A percentile compares a stretch with the other conserved stretches of the same genome.
Conservation (phyloP, 2,888 invertebrate species). For the Encarsia formosa region DNA sequence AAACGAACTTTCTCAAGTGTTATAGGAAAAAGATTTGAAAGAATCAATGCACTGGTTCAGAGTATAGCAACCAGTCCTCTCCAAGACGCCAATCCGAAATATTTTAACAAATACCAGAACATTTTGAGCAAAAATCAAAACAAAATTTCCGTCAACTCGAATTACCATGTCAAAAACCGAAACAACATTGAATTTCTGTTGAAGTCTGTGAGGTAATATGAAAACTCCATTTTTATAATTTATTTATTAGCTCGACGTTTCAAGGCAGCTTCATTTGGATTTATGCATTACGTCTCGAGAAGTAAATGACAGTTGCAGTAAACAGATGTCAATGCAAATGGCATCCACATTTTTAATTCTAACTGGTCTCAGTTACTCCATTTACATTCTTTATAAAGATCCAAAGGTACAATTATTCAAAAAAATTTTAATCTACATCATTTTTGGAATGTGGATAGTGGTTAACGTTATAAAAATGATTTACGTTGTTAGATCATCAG, state of each 20-base stretch:
- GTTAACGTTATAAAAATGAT: conserved; percentile 2
- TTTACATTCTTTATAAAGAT: conserved; percentile 12
- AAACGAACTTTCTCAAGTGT: conserved; percentile 9
- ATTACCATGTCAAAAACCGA: conserved; percentile 5
- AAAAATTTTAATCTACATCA: conserved; percentile 1
- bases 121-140: conserved; percentile 5
- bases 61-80: neutral
- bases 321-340: conserved; percentile 24
- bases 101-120: conserved; percentile 7
- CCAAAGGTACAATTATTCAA: neutral
- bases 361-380: conserved; percentile 17
- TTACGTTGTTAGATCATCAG: conserved; percentile 8
- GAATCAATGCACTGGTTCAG: conserved; percentile 17
- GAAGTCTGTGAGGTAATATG: conserved; percentile 6
- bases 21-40: conserved; percentile 15
- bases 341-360: conserved; percentile 18
- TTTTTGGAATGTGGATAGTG: conserved; percentile 11
- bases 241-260: neutral
- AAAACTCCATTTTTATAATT: neutral
- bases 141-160: conserved; percentile 1
- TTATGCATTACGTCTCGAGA: conserved; percentile 27
- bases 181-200: conserved; percentile 14
- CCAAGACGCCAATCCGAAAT: neutral
- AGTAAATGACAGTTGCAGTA: conserved; percentile 21
- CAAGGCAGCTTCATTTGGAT: conserved; percentile 33